Base-by-base conservation (phyloP, 2,797 vertebrate genomes). In the Spondyliosoma cantharus region DNA sequence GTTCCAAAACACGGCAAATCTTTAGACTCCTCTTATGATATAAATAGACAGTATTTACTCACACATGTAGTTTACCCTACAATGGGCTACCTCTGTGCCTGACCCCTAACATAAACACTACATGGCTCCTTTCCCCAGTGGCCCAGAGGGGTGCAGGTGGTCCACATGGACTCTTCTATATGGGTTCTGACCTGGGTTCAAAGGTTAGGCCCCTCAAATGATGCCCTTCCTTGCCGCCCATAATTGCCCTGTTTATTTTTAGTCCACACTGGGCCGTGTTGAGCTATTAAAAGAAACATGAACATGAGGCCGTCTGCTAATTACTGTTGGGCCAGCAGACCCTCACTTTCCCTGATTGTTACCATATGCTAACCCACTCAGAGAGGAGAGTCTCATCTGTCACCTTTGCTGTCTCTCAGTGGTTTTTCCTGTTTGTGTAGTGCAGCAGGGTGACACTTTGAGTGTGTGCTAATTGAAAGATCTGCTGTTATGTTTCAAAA, bases 261-360 rank as follows among this genome's bases (percentile, higher is more conserved):
- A 95, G 96, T 96, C 95, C 93, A 94, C 93, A 91, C 93, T 88
- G 88, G 82, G 90, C 95, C 89, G 94, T 94, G 96, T 90, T 89
- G 90, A 88, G 94, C 96, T 97, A 95, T 97, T 97, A 97, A 96
- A 96, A 96, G 96, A 95, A 96, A 96, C 91, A 87, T 89, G 94
- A 95, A 92, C 93, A 92, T 90, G 94, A 96, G 94, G 95, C 90
- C 73, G 91, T 91, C 87, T 94, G 93, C 95, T 97, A 97, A 96
- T 96, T 96, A 95, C 93, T 92, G 92, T 83, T 93, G 94, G 95
- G 94, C 95, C 93, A 84, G 79, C 91, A 92, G 93, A 90, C 94
- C 94, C 93, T 93, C 82, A 92, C 94, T 93, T 90, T 91, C 87
- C 57, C 79, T 93, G 95, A 96, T 96, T 91, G 93, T 91, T 96